Base-by-base conservation (phyloP, 2,113 vertebrate species). In the Eublepharis macularius region DNA sequence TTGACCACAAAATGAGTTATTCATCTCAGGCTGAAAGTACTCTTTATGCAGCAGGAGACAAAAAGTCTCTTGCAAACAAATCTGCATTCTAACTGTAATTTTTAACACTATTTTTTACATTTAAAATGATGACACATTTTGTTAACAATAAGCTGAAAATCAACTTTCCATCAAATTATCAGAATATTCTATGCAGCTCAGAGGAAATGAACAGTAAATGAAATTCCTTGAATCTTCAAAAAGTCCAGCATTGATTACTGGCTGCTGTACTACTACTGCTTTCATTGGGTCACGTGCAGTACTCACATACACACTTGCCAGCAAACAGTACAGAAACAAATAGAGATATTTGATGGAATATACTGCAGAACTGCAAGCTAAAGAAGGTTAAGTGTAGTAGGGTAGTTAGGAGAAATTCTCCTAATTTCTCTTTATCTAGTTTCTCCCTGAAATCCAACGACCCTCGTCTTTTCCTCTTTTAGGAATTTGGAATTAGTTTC, bases 1-100 rank as follows among this genome's bases (percentile, higher is more conserved):
- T 95, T 88, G 94, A 95, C 94, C 95, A 89, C 95, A 94, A 80
- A 83, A 39, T 94, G 94, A 95, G 70, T 93, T 92, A 93, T 93
- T 81, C 73, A 76, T 91, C 89, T 90, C 68, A 1, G 36, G 36
- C 66, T 88, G 87, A 85, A 87, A 32, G 34, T n/a, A 87, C 21
- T 70, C 80, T 60, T 70, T 39, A 29, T 80, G 45, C 2, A 89
- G 82, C 12, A 92, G 82, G 90, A 93, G 87, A 93, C 76, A 87
- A 94, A 79, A 76, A 90, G 87, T 86, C 89, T 87, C 80, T 76
- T 54, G 2, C 4, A 0, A 82, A 47, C 70, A 78, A 88, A 19
- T 4, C 47, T 63, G 2, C 32, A 1, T 74, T 76, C 54, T n/a
- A 24, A 34, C 83, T 81, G 74, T 54, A 19, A 16, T 41, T 82